phyloP scores from a whole-genome alignment of 2,888 invertebrate genomes.

The Heteromurus nitidus region DNA sequence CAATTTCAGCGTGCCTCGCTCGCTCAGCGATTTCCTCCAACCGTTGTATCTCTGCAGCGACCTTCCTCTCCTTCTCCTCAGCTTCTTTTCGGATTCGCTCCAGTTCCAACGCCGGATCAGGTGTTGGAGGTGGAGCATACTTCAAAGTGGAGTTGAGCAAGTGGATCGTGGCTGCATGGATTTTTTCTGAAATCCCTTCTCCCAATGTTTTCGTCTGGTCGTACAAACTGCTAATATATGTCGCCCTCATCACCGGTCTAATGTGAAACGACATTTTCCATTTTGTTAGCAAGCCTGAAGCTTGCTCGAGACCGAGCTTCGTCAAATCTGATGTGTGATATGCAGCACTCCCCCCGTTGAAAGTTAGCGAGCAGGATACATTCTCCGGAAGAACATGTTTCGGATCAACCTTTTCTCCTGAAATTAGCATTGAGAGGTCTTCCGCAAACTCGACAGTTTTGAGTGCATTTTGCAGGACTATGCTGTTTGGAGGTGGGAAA shows the following conservation, averaged over 20 bases:
- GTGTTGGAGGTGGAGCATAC: slow-evolving; percentile 21
- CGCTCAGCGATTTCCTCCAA: slow-evolving; percentile 3
- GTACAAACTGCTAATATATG: slow-evolving; percentile 42
- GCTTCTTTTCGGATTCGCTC: neutral
- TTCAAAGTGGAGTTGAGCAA: slow-evolving; percentile 39
- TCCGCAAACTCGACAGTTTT: slow-evolving; percentile 43
- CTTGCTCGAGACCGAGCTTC: slow-evolving; percentile 35
- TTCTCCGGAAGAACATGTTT: neutral
- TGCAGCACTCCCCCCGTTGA: slow-evolving; percentile 44
- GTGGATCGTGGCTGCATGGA: slow-evolving; percentile 25
- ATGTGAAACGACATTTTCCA: slow-evolving; percentile 59
- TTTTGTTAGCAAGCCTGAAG: slow-evolving; percentile 28
- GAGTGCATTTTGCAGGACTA: slow-evolving; percentile 31
- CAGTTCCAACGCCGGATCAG: neutral
- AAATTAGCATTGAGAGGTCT: slow-evolving; percentile 10
- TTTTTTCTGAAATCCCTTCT: slow-evolving; percentile 22
- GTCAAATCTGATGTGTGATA: slow-evolving; percentile 55
- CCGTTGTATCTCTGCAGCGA: neutral
- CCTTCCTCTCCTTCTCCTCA: slow-evolving; percentile 4
- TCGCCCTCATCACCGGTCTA: slow-evolving; percentile 40
- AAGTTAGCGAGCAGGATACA: slow-evolving; percentile 25
- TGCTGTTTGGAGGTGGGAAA: neutral
- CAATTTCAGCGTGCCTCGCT: neutral
- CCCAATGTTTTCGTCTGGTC: slow-evolving; percentile 20
- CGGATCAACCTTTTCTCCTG: neutral